These are phyloP conservation scores for Orussus abietinus DNA, from an alignment of 1,140 invertebrate genomes.

Conservation along the genomic window DNA sequence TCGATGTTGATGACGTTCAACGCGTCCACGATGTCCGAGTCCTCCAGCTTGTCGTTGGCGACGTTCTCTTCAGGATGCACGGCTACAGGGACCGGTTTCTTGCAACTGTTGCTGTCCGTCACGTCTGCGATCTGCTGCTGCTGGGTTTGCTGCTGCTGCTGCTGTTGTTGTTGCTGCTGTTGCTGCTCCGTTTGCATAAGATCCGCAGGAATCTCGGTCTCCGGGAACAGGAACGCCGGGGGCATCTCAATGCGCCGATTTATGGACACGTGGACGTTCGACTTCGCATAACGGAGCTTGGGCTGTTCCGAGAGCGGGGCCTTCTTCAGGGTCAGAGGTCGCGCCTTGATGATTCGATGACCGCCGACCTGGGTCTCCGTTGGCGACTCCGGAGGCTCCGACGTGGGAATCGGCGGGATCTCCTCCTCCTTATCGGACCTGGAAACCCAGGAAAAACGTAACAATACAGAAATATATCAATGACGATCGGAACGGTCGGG, in stretches of 20 bases:
- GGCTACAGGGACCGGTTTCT: constrained; percentile 25
- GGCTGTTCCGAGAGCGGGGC: constrained; percentile 71
- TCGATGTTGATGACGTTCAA: constrained; percentile 50
- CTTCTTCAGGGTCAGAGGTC: constrained; percentile 75
- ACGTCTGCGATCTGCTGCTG: constrained; percentile 28
- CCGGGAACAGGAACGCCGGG: constrained; percentile 74
- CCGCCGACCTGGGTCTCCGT: constrained; percentile 39
- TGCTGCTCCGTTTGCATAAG: constrained; percentile 53
- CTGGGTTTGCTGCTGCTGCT: constrained; percentile 21
- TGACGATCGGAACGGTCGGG: too few relatives aligned
- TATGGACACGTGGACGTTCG: constrained; percentile 63
- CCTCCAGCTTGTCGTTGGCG: constrained; percentile 42
- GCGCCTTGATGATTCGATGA: constrained; percentile 70
- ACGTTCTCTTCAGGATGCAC: constrained; percentile 11
- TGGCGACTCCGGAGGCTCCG: constrained; percentile 49
- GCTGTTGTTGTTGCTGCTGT: constrained; percentile 30
- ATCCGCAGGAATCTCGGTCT: constrained; percentile 64
- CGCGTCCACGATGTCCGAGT: constrained; percentile 47
- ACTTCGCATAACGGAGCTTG: constrained; percentile 61
- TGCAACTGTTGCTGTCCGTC: constrained; percentile 32
- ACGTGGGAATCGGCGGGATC: constrained; percentile 47
- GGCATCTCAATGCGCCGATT: constrained; percentile 78
- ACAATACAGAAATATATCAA: too few relatives aligned
- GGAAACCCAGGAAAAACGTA: constrained; percentile 9
- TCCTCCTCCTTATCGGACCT: constrained; percentile 49